These are phyloP conservation scores for Larimichthys polyactis DNA, from an alignment of 2,113 vertebrate genomes.

Conservation along the genomic window DNA sequence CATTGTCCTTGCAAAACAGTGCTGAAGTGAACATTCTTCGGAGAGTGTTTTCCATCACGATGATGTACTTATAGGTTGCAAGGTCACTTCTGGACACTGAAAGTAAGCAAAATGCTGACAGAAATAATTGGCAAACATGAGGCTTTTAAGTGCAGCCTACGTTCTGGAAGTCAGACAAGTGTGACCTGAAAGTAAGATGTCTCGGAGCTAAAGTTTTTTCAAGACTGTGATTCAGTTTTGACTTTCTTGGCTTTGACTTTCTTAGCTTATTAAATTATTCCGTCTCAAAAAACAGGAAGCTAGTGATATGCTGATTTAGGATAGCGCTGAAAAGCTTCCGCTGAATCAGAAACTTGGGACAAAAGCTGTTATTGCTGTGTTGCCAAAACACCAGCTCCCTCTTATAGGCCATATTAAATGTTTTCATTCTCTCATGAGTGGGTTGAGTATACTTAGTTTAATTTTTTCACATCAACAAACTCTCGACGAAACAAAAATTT, in stretches of 20 bases:
- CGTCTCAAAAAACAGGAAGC: not conserved
- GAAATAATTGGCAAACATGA: not conserved
- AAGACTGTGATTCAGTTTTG: not conserved
- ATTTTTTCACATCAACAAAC: slow-evolving; percentile 62
- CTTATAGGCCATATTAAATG: slow-evolving; percentile 44
- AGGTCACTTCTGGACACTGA: not conserved
- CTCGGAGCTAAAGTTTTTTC: not conserved
- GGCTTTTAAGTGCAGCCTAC: not conserved
- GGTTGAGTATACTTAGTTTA: slow-evolving; percentile 42
- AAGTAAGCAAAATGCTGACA: slow-evolving; percentile 6
- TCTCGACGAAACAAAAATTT: slow-evolving; percentile 44
- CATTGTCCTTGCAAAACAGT: slow-evolving; percentile 2
- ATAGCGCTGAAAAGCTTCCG: not conserved
- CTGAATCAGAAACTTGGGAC: slow-evolving; percentile 22
- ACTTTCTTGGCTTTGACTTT: slow-evolving; percentile 5
- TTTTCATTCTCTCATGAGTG: slow-evolving; percentile 49
- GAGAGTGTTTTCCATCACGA: slow-evolving; percentile 8
- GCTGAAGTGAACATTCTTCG: not conserved
- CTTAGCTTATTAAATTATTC: slow-evolving; percentile 5
- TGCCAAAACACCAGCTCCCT: slow-evolving; percentile 46
- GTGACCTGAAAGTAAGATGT: not conserved
- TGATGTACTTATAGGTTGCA: not conserved
- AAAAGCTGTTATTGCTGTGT: slow-evolving; percentile 23
- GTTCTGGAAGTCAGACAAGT: not conserved
- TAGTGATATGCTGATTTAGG: not conserved